Base-by-base conservation (phyloP, 2,113 vertebrate species). In the Motacilla alba region DNA sequence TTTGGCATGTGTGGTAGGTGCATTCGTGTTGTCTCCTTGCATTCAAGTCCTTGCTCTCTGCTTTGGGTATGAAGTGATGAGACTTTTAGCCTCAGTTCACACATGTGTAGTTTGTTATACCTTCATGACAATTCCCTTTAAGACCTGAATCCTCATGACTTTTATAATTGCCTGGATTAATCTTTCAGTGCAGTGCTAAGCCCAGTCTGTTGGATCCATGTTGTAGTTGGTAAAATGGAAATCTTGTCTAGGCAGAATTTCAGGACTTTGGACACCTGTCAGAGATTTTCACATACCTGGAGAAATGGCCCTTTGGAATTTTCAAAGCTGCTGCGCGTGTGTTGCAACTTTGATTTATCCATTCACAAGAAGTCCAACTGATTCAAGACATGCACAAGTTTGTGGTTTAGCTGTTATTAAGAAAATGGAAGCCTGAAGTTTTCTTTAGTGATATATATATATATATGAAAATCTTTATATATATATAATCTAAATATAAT, bases 41-140 rank as follows among this genome's bases (percentile, higher is more conserved):
- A 55, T n/a, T 64, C 11, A 8, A 41, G 17, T 37, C 64, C 64
- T 90, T 9, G 6, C 33, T 77, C 4, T 39, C 31, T 90, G 43
- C 33, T 79, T 93, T 77, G 76, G 20, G 2, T 94, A 59, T 90
- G 93, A 94, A 93, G 80, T 4, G 3, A 79, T 89, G 82, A 70
- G 64, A 77, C 69, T 88, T 91, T 37, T 82, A 94, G 84, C 87
- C 92, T 93, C 62, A 50, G 84, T 91, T 96, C 50, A 89, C 83
- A 74, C 13, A 24, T 2, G 3, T 79, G 58, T 63, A 87, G 50
- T 90, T 83, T 72, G 19, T 87, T 89, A 68, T 62, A 62, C 31
- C 87, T 93, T 87, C 60, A 15, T 39, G 55, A 75, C n/a, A 44
- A 83, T 92, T 87, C 72, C 59, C 37, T 85, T 75, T 68, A 93